A percentile compares a stretch with the other conserved stretches of the same genome.
These are phyloP conservation scores for Kryphioiulus occultus DNA, from an alignment of 2,888 invertebrate species.

Conservation along the genomic window DNA sequence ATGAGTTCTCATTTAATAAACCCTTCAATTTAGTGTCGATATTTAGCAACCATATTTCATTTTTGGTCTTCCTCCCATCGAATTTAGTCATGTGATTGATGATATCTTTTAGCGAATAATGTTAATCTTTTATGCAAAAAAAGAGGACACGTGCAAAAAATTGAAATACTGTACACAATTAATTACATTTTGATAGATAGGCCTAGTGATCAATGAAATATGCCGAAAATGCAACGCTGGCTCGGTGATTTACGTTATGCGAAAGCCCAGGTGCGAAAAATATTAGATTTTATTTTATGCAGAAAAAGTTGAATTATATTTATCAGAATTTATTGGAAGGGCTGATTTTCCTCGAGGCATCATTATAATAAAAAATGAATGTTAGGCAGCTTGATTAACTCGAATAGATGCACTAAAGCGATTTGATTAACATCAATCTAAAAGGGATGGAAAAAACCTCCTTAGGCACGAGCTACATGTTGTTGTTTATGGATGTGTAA, in stretches of 20 bases:
- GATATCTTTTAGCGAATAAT: neutral
- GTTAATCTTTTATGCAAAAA: neutral
- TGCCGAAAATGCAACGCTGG: neutral
- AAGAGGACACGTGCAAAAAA: neutral
- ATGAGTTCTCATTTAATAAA: neutral
- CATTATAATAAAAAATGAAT: neutral
- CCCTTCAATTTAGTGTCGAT: conserved; percentile 5
- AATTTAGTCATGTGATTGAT: neutral
- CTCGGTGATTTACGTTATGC: neutral
- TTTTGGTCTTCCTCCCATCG: neutral
- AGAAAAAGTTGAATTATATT: neutral
- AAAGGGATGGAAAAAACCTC: neutral
- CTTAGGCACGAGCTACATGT: neutral
- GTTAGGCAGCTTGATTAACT: neutral
- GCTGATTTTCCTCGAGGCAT: neutral
- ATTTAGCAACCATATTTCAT: neutral
- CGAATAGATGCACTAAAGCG: conserved; percentile 5
- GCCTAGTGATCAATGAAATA: neutral
- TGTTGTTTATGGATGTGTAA: neutral
- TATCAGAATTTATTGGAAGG: neutral
- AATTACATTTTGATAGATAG: neutral
- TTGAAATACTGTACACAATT: neutral
- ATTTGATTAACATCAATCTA: neutral
- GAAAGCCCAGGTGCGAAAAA: conserved; percentile 5
- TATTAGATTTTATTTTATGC: neutral